These are phyloP conservation scores for Heliconius himera DNA, from an alignment of 1,140 invertebrate species.

Conservation along the genomic window DNA sequence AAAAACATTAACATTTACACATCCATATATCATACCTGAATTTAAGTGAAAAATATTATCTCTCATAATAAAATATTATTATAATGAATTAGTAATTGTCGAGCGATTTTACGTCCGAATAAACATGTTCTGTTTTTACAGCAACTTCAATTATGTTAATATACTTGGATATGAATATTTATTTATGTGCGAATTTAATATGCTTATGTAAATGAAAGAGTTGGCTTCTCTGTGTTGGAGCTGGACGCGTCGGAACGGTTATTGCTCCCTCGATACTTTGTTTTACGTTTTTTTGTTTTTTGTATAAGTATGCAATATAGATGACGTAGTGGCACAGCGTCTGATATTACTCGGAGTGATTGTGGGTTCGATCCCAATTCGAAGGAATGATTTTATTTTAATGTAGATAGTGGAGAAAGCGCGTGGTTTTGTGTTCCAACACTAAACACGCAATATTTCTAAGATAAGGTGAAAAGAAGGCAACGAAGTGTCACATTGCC, in stretches of 20 bases:
- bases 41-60: background rate
- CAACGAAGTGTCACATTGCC: no score
- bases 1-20: no score
- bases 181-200: slow-evolving; percentile 4
- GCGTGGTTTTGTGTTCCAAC: no score
- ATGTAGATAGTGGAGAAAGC: no score
- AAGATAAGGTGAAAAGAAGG: no score
- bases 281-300: background rate
- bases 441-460: no score
- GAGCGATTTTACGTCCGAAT: background rate
- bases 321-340: no score
- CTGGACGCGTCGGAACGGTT: background rate
- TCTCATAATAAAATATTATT: background rate
- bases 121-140: slow-evolving; percentile 6
- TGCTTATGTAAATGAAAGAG: background rate
- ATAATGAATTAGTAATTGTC: slow-evolving; percentile 7
- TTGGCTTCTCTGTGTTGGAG: background rate
- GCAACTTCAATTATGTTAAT: slow-evolving; percentile 2
- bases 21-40: background rate
- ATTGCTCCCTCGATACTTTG: background rate
- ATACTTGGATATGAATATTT: slow-evolving; percentile 6
- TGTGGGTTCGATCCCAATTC: no score
- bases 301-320: background rate
- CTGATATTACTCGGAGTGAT: no score
- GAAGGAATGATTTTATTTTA: no score